Evolutionary conservation across 2,113 vertebrate genomes (phyloP).

Genomic region (Pedionomus torquatus): DNA sequence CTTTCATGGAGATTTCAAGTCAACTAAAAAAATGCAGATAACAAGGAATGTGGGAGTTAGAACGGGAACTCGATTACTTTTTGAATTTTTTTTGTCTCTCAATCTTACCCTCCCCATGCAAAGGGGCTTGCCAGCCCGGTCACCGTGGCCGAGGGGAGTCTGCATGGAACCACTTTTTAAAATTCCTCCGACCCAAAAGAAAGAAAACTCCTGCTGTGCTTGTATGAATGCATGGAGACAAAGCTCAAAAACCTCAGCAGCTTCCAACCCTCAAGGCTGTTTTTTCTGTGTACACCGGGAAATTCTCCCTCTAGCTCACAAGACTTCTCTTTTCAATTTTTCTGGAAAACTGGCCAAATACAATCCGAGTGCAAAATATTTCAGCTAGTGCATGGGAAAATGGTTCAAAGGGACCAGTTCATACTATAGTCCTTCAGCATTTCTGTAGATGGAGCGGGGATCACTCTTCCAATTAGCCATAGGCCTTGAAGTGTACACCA

Average conservation of each 20-base stretch:
- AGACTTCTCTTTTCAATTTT: slow-evolving; percentile 23
- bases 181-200: slow-evolving; percentile 47
- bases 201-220: slow-evolving; percentile 63
- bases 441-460: slow-evolving; percentile 26
- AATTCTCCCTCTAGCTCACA: slow-evolving; percentile 39
- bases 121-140: background rate
- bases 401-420: background rate
- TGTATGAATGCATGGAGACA: slow-evolving; percentile 64
- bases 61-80: background rate
- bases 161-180: slow-evolving; percentile 40
- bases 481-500: background rate
- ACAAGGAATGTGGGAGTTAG: slow-evolving; percentile 1
- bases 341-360: slow-evolving; percentile 22
- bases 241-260: slow-evolving; percentile 58
- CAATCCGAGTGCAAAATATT: slow-evolving; percentile 12
- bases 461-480: background rate
- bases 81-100: background rate
- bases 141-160: background rate
- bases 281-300: slow-evolving; percentile 65
- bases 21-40: slow-evolving; percentile 4
- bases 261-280: slow-evolving; percentile 62
- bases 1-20: slow-evolving; percentile 15
- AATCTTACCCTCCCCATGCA: background rate
- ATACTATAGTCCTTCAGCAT: background rate
- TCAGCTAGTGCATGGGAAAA: slow-evolving; percentile 7